These are phyloP conservation scores for Lutjanus erythropterus DNA, from an alignment of 2,113 vertebrate genomes.

Conservation along the genomic window DNA sequence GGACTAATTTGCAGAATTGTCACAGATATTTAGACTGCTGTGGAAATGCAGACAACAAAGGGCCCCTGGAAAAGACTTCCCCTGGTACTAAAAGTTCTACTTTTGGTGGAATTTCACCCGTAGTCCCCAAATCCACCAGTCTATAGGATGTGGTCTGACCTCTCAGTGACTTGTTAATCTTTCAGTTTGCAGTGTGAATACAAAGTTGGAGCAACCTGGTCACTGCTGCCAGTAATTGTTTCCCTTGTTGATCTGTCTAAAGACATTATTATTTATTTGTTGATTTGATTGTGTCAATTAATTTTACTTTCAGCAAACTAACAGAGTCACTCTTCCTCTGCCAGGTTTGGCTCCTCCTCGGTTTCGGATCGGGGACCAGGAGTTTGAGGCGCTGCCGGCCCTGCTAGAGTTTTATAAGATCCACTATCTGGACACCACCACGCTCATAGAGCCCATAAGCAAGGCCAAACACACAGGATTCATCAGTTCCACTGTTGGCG, in stretches of 20 bases:
- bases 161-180: background rate
- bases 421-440: conserved; percentile 99
- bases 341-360: conserved; percentile 88
- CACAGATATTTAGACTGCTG: no score
- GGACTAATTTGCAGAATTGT: no score
- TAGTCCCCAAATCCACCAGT: background rate
- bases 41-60: no score
- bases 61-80: no score
- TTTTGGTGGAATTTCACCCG: no score
- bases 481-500: conserved; percentile 57
- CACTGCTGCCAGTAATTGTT: background rate
- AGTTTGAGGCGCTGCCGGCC: conserved; percentile 94
- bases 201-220: background rate
- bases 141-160: background rate
- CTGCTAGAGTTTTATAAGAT: conserved; percentile 99
- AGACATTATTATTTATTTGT: background rate
- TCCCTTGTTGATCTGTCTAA: background rate
- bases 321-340: conserved; percentile 5
- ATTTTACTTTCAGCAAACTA: background rate
- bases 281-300: background rate
- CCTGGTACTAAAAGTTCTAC: no score
- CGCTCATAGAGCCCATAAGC: conserved; percentile 94
- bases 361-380: conserved; percentile 98
- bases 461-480: conserved; percentile 87
- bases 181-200: background rate